phyloP scores from a whole-genome alignment of 2,888 invertebrate species.

The Heliconius charithonia region DNA sequence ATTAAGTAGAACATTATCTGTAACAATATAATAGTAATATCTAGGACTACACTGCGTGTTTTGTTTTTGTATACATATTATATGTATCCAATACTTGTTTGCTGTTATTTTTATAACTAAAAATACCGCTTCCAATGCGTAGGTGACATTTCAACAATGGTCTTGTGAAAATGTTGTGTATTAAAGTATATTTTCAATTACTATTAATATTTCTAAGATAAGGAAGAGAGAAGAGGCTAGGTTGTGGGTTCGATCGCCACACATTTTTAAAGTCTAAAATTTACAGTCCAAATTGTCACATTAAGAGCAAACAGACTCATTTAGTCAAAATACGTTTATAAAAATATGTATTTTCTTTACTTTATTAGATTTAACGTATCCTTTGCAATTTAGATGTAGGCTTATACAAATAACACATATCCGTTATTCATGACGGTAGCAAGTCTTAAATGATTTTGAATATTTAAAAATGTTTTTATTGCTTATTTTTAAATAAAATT shows the following conservation, averaged over 20 bases:
- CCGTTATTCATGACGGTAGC: conserved; percentile 19
- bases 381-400: conserved; percentile 21
- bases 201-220: background rate
- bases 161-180: background rate
- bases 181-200: background rate
- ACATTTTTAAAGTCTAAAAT: too few relatives aligned
- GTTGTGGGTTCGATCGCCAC: too few relatives aligned
- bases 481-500: conserved; percentile 1
- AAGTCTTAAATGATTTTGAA: conserved; percentile 15
- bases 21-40: too few relatives aligned
- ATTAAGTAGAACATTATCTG: too few relatives aligned
- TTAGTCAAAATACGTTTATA: background rate
- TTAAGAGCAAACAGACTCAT: background rate
- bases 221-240: too few relatives aligned
- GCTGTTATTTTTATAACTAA: conserved; percentile 9
- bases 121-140: conserved; percentile 22
- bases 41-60: background rate
- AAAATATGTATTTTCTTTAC: conserved; percentile 16
- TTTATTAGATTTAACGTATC: background rate
- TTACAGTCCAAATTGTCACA: background rate
- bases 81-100: conserved; percentile 13
- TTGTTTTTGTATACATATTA: background rate
- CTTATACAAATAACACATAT: background rate
- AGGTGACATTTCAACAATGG: conserved; percentile 12
- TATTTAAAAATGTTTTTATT: conserved; percentile 10